Base-by-base conservation (phyloP, 2,113 vertebrate genomes). In the Amphilophus citrinellus region DNA sequence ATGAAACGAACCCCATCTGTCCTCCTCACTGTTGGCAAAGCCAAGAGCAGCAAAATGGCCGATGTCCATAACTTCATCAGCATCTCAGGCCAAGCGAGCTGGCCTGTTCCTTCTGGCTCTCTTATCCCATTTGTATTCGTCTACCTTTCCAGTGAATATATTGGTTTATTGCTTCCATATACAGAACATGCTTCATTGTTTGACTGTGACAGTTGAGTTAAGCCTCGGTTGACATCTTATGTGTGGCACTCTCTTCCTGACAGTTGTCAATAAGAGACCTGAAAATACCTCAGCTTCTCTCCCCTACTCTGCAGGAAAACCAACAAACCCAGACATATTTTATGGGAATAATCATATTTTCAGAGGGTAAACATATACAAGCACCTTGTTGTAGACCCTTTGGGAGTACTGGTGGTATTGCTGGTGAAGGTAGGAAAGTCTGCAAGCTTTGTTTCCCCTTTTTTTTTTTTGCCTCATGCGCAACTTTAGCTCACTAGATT, bases 51-150 rank as follows among this genome's bases (percentile, higher is more conserved):
- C 47, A 63, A 85, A 27, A 65, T 82, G 87, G 73, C 87, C 5
- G 4, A 60, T 1, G 81, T 86, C 80, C 85, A 86, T 79, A 35
- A 84, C 61, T 32, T 44, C 78, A 89, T 86, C 62, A 91, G 17
- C 63, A 42, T 80, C 68, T 53, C 24, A 53, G 42, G 66, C 24
- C 80, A 68, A 76, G 58, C 42, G 68, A 76, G 79, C 15, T 0
- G 6, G 62, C 53, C 63, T 76, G 27, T 58, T 9, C 18, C 62
- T 61, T 71, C 65, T 30, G 65, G 22, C 65, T 20, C 9, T 47
- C 65, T 4, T 15, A 27, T 27, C 65, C 30, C 14, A 71, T 71
- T 50, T 22, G 53, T 82, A 60, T 56, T 10, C 50, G 32, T 44
- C 32, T 44, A 20, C 66, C 5, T 53, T 73, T 20, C 30, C 17